Evolutionary conservation across 2,113 vertebrate genomes (phyloP), one percentile per base, ranked within the genome.

Genomic region (Azemiops feae): DNA sequence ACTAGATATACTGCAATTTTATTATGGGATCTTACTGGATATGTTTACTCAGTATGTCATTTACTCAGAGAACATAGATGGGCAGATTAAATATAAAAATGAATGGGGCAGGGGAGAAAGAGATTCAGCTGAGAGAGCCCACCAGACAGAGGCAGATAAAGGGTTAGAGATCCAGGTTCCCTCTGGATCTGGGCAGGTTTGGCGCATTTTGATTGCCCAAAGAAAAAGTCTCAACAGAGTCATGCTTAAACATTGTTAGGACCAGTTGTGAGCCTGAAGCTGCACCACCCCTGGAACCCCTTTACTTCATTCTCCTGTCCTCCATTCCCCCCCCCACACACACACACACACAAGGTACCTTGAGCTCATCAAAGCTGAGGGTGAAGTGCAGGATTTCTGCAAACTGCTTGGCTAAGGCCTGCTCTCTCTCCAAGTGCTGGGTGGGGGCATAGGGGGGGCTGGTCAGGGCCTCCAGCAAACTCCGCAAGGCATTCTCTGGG

Each of bases 311-410:
- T 20, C n/a, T 50, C n/a, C 54, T 30, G 0, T 0, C 1, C 0
- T 0, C 0, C 8, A 27, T 3, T 1, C 0, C 0, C 0, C 0
- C 0, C 0, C 0, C 5, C 39, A n/a, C 74, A 85, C 9, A 9
- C 23, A 53, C 20, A 34, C 10, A 1, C 22, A 2, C 5, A 5
- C 39, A 23, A 52, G 87, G 97, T 95, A 99, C 98, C 98, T 99
- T 99, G 92, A 99, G 98, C 95, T 99, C 98, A 0, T 99, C 98
- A 1, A 99, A 99, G 96, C 98, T 99, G 97, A 99, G 98, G 1
- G 98, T 99, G 95, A 99, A 99, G 96, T 99, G 98, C 25, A 99
- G 98, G 97, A 99, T 99, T 97, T 99, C 98, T 0, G 98, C 98
- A 0, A 99, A 99, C 98, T 99, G 98, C 95, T 99, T 99, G 95